Conservation (phyloP, 1,140 invertebrate genomes). For the Cepaea nemoralis region DNA sequence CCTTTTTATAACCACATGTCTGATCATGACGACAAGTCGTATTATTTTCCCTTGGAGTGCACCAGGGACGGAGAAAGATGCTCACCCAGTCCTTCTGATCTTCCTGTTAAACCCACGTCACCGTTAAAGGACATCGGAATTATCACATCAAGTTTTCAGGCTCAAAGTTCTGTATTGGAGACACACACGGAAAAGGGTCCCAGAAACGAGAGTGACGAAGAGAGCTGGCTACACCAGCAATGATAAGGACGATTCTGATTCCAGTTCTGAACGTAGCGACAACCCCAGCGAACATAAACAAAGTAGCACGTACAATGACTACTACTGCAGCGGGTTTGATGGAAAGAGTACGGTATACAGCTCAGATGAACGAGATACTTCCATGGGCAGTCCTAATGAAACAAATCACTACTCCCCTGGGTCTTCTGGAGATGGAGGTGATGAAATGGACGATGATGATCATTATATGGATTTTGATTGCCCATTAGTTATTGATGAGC, state of each 20-base stretch:
- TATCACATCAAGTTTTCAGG: background rate
- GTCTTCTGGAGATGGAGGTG: background rate
- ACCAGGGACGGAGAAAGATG: background rate
- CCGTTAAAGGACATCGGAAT: background rate
- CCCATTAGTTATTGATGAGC: background rate
- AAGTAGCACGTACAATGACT: background rate
- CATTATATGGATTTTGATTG: background rate
- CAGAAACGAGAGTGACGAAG: constrained; percentile 10
- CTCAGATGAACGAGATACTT: background rate
- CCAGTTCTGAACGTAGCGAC: background rate
- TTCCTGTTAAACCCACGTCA: background rate
- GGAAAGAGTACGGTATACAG: background rate
- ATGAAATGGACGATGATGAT: constrained; percentile 5
- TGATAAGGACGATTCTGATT: background rate
- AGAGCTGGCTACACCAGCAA: constrained; percentile 20
- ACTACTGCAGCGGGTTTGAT: constrained; percentile 21
- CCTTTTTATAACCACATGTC: background rate
- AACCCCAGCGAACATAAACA: no score
- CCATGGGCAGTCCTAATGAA: background rate
- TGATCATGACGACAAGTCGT: background rate
- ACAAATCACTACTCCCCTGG: background rate
- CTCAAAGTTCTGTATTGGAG: background rate
- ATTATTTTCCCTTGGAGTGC: background rate
- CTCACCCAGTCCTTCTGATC: background rate
- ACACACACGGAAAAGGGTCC: background rate